Percentiles rank a stretch among this genome's conserved stretches.
These are phyloP conservation scores for Nasonovia ribisnigri DNA, from an alignment of 2,888 invertebrate genomes.

Conservation along the genomic window DNA sequence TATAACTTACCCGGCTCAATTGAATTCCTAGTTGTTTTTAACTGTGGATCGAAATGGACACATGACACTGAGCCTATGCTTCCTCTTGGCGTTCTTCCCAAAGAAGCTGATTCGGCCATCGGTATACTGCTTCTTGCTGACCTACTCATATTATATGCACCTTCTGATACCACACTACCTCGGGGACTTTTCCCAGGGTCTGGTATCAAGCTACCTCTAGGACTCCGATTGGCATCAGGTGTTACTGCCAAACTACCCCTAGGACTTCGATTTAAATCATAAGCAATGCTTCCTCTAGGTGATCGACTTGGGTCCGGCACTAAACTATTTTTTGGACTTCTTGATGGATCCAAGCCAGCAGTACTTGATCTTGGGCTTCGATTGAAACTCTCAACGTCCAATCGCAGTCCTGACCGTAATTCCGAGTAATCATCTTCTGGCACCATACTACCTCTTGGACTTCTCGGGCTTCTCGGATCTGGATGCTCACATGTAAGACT, in stretches of 20 bases:
- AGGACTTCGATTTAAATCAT: slow-evolving; percentile 72
- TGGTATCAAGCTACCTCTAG: slow-evolving; percentile 72
- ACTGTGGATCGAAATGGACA: slow-evolving; percentile 65
- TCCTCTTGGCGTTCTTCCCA: slow-evolving; percentile 71
- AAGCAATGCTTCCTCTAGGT: slow-evolving; percentile 71
- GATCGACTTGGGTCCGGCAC: slow-evolving; percentile 71
- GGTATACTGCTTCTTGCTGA: slow-evolving; percentile 77
- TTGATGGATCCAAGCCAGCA: slow-evolving; percentile 71
- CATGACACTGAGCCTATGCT: slow-evolving; percentile 72
- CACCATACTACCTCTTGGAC: slow-evolving; percentile 73
- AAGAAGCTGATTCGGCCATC: slow-evolving; percentile 69
- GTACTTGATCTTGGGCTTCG: slow-evolving; percentile 76
- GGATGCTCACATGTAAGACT: slow-evolving; percentile 71
- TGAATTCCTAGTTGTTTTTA: slow-evolving; percentile 31
- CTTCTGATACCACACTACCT: slow-evolving; percentile 71
- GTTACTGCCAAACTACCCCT: slow-evolving; percentile 67
- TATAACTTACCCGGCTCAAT: slow-evolving; percentile 36
- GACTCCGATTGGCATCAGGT: slow-evolving; percentile 70
- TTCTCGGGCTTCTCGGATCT: slow-evolving; percentile 70
- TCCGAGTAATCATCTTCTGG: slow-evolving; percentile 70
- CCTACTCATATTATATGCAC: slow-evolving; percentile 72
- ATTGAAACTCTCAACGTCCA: slow-evolving; percentile 72
- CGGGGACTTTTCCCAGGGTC: slow-evolving; percentile 72
- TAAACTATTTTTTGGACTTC: slow-evolving; percentile 74
- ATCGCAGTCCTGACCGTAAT: slow-evolving; percentile 72